A percentile compares a stretch with the other conserved stretches of the same genome.
Conservation (phyloP, 2,113 vertebrate genomes). For the Erythrocercus mccallii region DNA sequence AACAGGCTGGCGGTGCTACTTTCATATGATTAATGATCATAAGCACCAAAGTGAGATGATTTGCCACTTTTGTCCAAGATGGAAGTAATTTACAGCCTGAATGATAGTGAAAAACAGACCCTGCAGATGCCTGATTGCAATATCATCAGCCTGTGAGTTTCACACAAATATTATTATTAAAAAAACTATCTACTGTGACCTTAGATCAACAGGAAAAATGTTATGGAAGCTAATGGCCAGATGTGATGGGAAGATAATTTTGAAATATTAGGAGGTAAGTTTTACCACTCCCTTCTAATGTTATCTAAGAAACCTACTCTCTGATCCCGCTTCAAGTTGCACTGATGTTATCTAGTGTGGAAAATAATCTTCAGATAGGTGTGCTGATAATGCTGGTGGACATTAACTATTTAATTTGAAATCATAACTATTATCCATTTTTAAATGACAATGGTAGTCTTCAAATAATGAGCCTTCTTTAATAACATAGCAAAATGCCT, state of each 20-base stretch:
- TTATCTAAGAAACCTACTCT: background rate
- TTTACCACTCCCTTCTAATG: background rate
- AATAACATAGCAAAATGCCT: background rate
- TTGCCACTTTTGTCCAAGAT: slow-evolving; percentile 26
- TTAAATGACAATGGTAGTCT: background rate
- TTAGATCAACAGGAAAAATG: background rate
- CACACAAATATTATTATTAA: background rate
- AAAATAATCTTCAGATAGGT: background rate
- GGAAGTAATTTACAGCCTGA: slow-evolving; percentile 34
- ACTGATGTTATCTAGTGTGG: background rate
- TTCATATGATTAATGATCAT: slow-evolving; percentile 22
- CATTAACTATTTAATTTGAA: background rate
- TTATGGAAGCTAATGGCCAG: background rate
- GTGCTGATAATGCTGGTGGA: background rate
- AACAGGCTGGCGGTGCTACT: background rate
- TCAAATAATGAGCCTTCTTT: background rate
- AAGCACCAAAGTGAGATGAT: slow-evolving; percentile 32
- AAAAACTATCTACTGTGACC: background rate
- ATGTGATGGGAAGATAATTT: background rate
- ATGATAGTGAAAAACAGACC: slow-evolving; percentile 2
- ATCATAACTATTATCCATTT: background rate
- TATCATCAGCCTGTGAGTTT: background rate
- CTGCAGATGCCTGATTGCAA: background rate
- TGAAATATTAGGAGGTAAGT: background rate
- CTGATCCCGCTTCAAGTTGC: background rate